Conservation (phyloP, 2,888 invertebrate genomes). For the Leucophenga montana region DNA sequence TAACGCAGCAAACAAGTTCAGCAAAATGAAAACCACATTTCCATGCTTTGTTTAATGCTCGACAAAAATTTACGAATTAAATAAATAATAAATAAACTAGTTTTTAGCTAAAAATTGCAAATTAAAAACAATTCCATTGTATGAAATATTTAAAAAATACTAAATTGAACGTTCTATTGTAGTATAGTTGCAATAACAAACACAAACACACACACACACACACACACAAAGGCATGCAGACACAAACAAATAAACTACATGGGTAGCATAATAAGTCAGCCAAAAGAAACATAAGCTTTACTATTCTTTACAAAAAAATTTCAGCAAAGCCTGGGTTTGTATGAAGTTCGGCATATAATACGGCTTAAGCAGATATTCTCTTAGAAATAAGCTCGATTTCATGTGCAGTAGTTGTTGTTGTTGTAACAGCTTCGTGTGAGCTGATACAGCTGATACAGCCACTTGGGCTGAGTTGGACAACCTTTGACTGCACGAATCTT, state of each 20-base stretch:
- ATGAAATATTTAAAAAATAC: conserved; percentile 41
- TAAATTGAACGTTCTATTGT: conserved; percentile 58
- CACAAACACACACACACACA: conserved; percentile 36
- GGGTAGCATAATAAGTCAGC: too few relatives aligned
- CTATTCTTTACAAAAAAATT: too few relatives aligned
- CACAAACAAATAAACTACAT: background rate
- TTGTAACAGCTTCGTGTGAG: too few relatives aligned
- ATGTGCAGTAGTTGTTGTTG: too few relatives aligned
- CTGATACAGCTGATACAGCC: too few relatives aligned
- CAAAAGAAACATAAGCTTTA: too few relatives aligned
- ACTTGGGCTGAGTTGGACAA: too few relatives aligned
- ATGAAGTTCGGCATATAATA: too few relatives aligned
- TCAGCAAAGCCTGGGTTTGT: too few relatives aligned
- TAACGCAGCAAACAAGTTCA: conserved; percentile 17
- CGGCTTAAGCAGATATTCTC: too few relatives aligned
- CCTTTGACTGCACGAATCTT: too few relatives aligned
- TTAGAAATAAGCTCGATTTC: too few relatives aligned
- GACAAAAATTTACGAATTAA: background rate
- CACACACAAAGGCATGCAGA: conserved; percentile 18
- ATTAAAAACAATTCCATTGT: conserved; percentile 23
- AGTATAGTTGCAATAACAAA: conserved; percentile 29
- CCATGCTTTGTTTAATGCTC: conserved; percentile 39
- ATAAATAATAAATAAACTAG: background rate
- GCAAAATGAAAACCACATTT: conserved; percentile 39
- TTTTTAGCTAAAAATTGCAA: conserved; percentile 17